A percentile compares a stretch with the other conserved stretches of the same genome.
phyloP scores from a whole-genome alignment of 2,888 invertebrate species.

The Scaptomyza cyrtandrae region DNA sequence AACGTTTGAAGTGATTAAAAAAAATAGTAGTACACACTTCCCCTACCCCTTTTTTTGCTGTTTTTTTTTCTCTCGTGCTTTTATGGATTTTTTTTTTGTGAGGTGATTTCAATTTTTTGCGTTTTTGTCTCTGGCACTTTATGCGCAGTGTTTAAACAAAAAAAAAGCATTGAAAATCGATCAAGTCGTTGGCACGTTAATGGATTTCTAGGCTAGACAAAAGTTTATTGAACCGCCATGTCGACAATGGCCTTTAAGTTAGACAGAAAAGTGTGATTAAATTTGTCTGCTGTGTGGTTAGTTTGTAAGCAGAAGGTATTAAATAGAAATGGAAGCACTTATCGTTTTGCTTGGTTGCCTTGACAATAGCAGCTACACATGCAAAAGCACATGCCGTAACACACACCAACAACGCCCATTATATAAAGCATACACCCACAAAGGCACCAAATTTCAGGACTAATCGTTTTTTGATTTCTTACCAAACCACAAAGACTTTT shows the following conservation, averaged over 20 bases:
- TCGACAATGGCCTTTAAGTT: constrained; percentile 30
- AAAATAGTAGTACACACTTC: constrained; percentile 59
- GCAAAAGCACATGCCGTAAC: constrained; percentile 7
- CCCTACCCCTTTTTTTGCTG: no score
- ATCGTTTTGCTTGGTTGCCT: constrained; percentile 7
- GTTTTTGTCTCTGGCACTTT: constrained; percentile 16
- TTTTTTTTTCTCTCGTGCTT: constrained; percentile 41
- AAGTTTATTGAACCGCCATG: constrained; percentile 70
- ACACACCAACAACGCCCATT: background rate
- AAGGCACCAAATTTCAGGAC: constrained; percentile 61
- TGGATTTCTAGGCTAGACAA: constrained; percentile 74
- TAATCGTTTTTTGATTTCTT: constrained; percentile 77
- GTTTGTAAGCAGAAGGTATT: constrained; percentile 2
- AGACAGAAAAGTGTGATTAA: constrained; percentile 51
- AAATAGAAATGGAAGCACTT: constrained; percentile 19
- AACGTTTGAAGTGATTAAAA: constrained; percentile 79
- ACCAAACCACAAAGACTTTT: constrained; percentile 49
- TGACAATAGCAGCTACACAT: constrained; percentile 1
- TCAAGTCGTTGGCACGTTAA: constrained; percentile 68
- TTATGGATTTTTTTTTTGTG: constrained; percentile 38
- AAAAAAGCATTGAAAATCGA: constrained; percentile 61
- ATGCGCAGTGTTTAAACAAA: constrained; percentile 3
- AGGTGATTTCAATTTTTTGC: constrained; percentile 13
- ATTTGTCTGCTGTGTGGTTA: constrained; percentile 38
- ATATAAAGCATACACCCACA: constrained; percentile 19